These are phyloP conservation scores for Rhamphomyia laevipes DNA, from an alignment of 2,888 invertebrate genomes.

Conservation along the genomic window DNA sequence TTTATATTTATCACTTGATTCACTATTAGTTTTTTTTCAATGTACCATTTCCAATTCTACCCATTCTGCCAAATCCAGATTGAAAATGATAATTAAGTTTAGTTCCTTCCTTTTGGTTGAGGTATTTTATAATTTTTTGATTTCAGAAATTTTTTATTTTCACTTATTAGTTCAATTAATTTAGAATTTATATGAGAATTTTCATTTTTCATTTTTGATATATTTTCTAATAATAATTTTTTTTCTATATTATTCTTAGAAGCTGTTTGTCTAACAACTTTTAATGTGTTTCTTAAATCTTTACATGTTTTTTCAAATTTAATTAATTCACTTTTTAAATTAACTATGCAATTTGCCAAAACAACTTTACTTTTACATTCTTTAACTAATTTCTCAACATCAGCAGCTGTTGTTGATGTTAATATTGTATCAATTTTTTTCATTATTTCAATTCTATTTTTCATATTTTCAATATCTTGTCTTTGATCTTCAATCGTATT, in stretches of 20 bases:
- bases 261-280: conserved; percentile 35
- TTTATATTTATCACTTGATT: conserved; percentile 29
- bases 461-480: conserved; percentile 44
- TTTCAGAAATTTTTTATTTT: too few relatives aligned
- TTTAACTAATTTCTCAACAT: conserved; percentile 50
- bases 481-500: conserved; percentile 41
- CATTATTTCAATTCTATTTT: conserved; percentile 43
- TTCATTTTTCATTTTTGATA: conserved; percentile 32
- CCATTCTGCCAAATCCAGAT: not conserved
- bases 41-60: conserved; percentile 15
- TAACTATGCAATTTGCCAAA: conserved; percentile 47
- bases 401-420: conserved; percentile 43
- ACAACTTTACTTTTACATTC: conserved; percentile 45
- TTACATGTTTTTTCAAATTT: conserved; percentile 37
- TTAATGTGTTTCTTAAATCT: conserved; percentile 33
- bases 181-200: conserved; percentile 29
- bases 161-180: too few relatives aligned
- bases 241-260: conserved; percentile 27
- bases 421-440: conserved; percentile 47
- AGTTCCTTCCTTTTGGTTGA: conserved; percentile 1
- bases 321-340: conserved; percentile 45
- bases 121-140: too few relatives aligned
- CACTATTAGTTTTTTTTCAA: conserved; percentile 24
- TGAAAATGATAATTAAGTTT: not conserved
- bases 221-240: conserved; percentile 23